A percentile compares a stretch with the other conserved stretches of the same genome.
These are phyloP conservation scores for Tachina lurida DNA, from an alignment of 2,888 invertebrate species.

Conservation along the genomic window DNA sequence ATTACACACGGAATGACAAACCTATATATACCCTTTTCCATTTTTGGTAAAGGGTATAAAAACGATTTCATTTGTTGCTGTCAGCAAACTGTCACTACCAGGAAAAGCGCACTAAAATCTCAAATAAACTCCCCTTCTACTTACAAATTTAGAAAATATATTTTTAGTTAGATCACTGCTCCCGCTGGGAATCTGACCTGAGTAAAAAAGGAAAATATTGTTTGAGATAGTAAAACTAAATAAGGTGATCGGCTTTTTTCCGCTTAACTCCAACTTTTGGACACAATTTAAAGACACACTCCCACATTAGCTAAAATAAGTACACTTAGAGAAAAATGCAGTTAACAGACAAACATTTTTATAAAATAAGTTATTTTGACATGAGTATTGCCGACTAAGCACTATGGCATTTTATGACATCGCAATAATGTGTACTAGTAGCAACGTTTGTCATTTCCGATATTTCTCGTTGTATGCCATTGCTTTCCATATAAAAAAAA, in stretches of 20 bases:
- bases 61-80: neutral
- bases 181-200: constrained; percentile 10
- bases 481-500: too few species aligned
- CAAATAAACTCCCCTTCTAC: constrained; percentile 40
- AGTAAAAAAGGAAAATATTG: constrained; percentile 2
- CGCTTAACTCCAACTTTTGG: neutral
- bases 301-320: neutral
- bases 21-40: too few species aligned
- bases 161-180: constrained; percentile 1
- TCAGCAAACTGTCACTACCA: constrained; percentile 23
- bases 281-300: neutral
- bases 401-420: too few species aligned
- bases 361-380: too few species aligned
- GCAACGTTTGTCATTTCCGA: too few species aligned
- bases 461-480: too few species aligned
- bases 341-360: neutral
- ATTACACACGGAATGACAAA: too few species aligned
- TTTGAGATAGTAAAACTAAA: neutral
- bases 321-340: neutral
- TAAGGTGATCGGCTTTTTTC: neutral
- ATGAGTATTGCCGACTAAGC: too few species aligned
- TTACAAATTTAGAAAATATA: neutral
- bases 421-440: too few species aligned
- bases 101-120: neutral
- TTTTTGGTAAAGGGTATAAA: too few species aligned